Base-by-base conservation (phyloP, 2,797 vertebrate genomes). In the Adelosebastes latens region DNA sequence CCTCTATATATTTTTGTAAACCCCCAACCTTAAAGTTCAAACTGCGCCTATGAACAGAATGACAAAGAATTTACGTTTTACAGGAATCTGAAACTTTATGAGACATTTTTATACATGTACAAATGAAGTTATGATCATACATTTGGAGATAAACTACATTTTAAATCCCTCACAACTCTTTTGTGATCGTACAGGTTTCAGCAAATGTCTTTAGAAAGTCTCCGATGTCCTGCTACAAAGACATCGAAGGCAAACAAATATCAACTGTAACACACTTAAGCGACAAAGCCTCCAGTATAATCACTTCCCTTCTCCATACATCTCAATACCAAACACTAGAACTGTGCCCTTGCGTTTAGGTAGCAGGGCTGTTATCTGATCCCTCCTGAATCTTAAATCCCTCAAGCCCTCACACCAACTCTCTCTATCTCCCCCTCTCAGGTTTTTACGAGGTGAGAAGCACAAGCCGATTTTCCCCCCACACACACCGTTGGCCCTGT, bases 371-470 rank as follows among this genome's bases (percentile, higher is more conserved):
- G 81, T 82, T 78, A 90, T 83, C 53, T 69, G 89, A 93, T 89
- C 78, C 71, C 77, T 42, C 46, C 52, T 73, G 77, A 85, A 81
- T 58, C 32, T 77, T 87, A 87, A 92, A 87, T 89, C 87, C 83
- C 66, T 69, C 71, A 60, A 73, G 79, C 72, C 66, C 49, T 87
- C 86, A 85, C 82, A 77, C 78, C 77, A 58, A 18, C 81, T 74
- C 73, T 11, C 76, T 71, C 65, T 77, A 60, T 87, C 80, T 71
- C 75, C 60, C 71, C 62, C 12, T 52, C 83, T 85, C 69, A 63
- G 63, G 68, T 86, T 92, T 53, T 93, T 93, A 93, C 77, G 89
- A 93, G 78, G 92, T 92, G 92, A 88, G 86, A 93, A 89, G 89
- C 89, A 79, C 83, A 90, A 93, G 91, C 81, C 36, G 53, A 87